phyloP scores from a whole-genome alignment of 2,113 vertebrate species.

The Macrotus californicus region DNA sequence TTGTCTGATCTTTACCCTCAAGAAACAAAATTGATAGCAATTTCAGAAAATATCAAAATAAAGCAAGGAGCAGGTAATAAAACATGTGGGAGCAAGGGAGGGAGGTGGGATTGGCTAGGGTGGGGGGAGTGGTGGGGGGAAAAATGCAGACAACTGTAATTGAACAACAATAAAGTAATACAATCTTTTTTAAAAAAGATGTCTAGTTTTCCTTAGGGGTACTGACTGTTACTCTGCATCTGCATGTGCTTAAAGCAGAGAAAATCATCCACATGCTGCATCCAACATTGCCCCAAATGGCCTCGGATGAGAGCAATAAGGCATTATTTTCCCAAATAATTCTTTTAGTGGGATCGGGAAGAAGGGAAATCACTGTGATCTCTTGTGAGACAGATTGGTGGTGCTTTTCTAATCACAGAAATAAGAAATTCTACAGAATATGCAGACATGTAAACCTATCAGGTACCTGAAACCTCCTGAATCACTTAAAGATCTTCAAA shows the following conservation, averaged over 20 bases:
- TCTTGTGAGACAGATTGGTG: neutral
- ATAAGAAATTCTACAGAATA: neutral
- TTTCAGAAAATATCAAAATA: neutral
- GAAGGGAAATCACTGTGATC: neutral
- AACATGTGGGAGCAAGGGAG: too few species aligned
- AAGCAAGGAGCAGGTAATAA: neutral
- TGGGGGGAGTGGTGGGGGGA: too few species aligned
- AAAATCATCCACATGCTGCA: neutral
- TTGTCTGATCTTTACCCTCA: neutral
- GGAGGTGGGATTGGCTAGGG: too few species aligned
- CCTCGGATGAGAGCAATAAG: neutral
- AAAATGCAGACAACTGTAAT: too few species aligned
- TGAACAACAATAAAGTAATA: too few species aligned
- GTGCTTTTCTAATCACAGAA: neutral
- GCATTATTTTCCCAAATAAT: neutral
- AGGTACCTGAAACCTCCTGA: neutral
- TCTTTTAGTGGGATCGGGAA: neutral
- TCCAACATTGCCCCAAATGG: accelerated
- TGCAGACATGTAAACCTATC: neutral
- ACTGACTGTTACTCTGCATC: neutral
- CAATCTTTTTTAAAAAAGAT: too few species aligned
- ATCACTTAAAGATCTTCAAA: neutral
- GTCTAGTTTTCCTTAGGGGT: neutral
- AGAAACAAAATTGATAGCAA: neutral
- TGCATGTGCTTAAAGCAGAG: neutral